Evolutionary conservation across 2,888 invertebrate genomes (phyloP).

Genomic region (Cerceris ruficornis): DNA sequence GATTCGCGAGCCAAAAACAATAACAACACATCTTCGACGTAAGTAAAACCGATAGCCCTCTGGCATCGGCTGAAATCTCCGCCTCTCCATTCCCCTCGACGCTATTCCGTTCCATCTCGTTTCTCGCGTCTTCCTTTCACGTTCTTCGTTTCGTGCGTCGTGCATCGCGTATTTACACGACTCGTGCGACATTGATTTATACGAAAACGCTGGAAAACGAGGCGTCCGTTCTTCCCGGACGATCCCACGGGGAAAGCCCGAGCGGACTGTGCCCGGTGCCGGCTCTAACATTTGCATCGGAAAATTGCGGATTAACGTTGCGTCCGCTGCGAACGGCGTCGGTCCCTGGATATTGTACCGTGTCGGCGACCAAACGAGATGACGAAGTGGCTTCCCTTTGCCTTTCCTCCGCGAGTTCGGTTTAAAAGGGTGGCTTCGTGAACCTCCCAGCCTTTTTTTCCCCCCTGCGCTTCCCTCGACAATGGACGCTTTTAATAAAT

Average conservation of each 20-base stretch:
- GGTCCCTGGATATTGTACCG: background rate
- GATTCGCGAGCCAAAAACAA: too few species aligned
- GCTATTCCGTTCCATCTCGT: background rate
- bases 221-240: conserved; percentile 12
- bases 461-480: background rate
- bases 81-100: background rate
- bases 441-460: conserved; percentile 11
- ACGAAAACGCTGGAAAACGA: conserved; percentile 13
- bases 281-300: conserved; percentile 55
- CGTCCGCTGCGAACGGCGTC: conserved; percentile 7
- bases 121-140: conserved; percentile 15
- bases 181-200: conserved; percentile 26
- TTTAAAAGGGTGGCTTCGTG: conserved; percentile 5
- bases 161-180: conserved; percentile 17
- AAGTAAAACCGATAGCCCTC: too few species aligned
- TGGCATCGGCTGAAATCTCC: background rate
- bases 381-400: conserved; percentile 28
- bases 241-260: conserved; percentile 26
- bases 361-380: conserved; percentile 9
- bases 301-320: conserved; percentile 60
- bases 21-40: too few species aligned
- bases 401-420: background rate
- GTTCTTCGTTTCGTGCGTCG: conserved; percentile 7
- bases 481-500: background rate
- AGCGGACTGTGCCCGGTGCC: conserved; percentile 9